Evolutionary conservation across 2,113 vertebrate genomes (phyloP).

Genomic region (cat (Felis catus)): DNA sequence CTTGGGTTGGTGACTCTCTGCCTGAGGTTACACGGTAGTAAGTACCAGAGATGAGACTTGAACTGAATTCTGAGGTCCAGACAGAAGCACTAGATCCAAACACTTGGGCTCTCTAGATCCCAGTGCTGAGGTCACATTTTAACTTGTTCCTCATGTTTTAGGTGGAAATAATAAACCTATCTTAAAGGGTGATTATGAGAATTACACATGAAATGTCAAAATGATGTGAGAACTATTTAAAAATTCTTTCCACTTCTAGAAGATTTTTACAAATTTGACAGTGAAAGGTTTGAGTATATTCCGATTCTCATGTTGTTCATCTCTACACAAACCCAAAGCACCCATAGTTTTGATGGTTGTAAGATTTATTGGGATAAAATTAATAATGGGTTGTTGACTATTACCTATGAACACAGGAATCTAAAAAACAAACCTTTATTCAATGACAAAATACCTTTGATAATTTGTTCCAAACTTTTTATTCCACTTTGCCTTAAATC

Average conservation of each 20-base stretch:
- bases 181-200: neutral
- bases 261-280: neutral
- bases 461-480: neutral
- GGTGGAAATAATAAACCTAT: neutral
- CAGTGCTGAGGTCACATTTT: neutral
- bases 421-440: neutral
- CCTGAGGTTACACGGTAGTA: neutral
- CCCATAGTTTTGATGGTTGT: neutral
- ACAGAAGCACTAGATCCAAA: neutral
- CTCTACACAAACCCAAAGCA: neutral
- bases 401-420: neutral
- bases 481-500: neutral
- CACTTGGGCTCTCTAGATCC: neutral
- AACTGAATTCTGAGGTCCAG: neutral
- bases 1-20: neutral
- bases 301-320: neutral
- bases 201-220: neutral
- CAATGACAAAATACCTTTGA: neutral
- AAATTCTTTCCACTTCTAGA: neutral
- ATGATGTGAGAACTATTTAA: neutral
- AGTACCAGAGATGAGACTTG: neutral
- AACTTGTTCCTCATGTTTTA: constrained; percentile 4
- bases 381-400: neutral
- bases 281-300: neutral
- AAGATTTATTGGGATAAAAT: constrained; percentile 11